Base-by-base conservation (phyloP, 2,888 invertebrate species). In the Acanthosepion pharaonis region DNA sequence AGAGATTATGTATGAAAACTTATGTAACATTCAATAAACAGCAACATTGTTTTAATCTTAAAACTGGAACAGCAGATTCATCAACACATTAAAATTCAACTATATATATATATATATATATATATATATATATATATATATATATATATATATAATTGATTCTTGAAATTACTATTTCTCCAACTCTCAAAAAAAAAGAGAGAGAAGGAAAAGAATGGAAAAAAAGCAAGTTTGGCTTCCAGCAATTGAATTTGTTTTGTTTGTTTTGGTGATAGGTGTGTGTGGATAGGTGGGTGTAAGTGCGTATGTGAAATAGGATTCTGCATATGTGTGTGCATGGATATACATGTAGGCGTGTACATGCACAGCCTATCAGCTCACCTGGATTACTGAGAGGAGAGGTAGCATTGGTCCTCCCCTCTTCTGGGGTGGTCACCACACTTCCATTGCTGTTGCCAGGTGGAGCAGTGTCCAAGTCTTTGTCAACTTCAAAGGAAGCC, bases 321-420 rank as follows among this genome's bases (percentile, higher is more conserved):
- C 25, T 92, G 92, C 49, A 3, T 92, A 33, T 92, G 92, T 92
- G 92, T 92, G 92, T 92, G 92, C 51, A 25, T 92, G 92, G 48
- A 51, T 92, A 51, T 51, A 92, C 5, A 49, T 92, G 92, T 92
- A 28, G 48, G 92, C 28, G 49, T 92, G 92, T 92, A 51, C 51
- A 51, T 92, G 92, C 92, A 92, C 51, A 51, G 78, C 78, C 78
- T 15, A 78, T 78, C 78, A n/a, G n/a, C 78, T 78, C 78, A 78
- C 78, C 78, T 78, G 78, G 11, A 78, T 78, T 78, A 78, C 78
- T 78, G n/a, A 78, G 33, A 78, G 78, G n/a, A 15, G 78, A n/a
- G 78, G 78, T 11, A n/a, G 33, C 11, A n/a, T n/a, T n/a, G 33
- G 33, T n/a, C 78, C n/a, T 78, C 78, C 78, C 78, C n/a, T 78